Evolutionary conservation across 2,113 vertebrate species (phyloP), one percentile per base, ranked within the genome.

Genomic region (Pleuronectes platessa): DNA sequence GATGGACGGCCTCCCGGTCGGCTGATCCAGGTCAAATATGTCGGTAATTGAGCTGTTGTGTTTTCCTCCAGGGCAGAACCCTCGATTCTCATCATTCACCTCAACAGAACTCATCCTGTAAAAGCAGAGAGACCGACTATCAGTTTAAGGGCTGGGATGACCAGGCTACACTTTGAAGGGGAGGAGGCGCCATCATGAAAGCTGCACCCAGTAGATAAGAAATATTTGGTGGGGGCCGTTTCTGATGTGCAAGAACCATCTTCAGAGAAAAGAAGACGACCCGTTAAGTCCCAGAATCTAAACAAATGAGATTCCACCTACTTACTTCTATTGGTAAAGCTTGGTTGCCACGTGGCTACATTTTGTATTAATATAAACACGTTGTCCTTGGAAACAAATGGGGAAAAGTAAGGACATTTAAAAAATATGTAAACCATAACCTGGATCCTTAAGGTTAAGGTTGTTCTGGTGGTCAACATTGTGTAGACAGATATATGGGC

Each of bases 81-180:
- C 91, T 68, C 79, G 31, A 75, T 95, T 97, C 87, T 97, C 96
- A 87, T 94, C 93, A 61, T 93, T 95, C 76, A 95, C 89, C 53
- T 90, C 81, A 75, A 94, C 90, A 77, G 94, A 93, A 93, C 94
- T 98, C 97, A 98, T 98, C 86, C 97, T 97, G 88, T n/a, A 56
- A 79, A 69, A 65, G 27, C 42, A 83, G 20, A 84, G 64, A 40
- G 31, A 45, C 3, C 15, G 56, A 64, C 11, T 31, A 24, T 62
- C 58, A 45, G 62, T 2, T n/a, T 67, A 0, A 60, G 75, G 35
- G 23, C 24, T 68, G 27, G 8, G 35, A 31, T 15, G 14, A 11
- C 18, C 14, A 1, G 49, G 54, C 54, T 61, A 40, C 27, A 23
- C 24, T 1, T 63, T n/a, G 40, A 47, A 72, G 61, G 20, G 37